A percentile compares a stretch with the other conserved stretches of the same genome.
phyloP scores from a whole-genome alignment of 2,888 invertebrate species.

The Koerneria pararmatus region DNA sequence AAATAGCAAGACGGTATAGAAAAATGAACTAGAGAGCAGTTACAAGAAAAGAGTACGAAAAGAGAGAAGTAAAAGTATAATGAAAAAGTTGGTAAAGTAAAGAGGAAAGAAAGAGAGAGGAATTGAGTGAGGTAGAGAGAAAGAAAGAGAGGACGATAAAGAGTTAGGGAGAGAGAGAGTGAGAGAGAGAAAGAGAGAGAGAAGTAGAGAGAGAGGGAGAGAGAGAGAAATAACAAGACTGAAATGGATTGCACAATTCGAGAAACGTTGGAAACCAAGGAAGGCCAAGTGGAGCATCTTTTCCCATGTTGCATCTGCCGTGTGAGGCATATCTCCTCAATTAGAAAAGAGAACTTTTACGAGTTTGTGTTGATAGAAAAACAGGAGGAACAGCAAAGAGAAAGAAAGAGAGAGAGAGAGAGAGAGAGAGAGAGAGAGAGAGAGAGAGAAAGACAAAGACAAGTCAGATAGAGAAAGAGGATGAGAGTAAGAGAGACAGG shows the following conservation, averaged over 20 bases:
- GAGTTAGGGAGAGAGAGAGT: not conserved
- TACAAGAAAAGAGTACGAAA: not conserved
- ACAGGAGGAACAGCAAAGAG: not conserved
- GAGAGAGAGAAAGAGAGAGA: not conserved
- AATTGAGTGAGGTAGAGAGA: not conserved
- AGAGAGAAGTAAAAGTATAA: not conserved
- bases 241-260: too few relatives aligned
- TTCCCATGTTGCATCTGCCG: too few relatives aligned
- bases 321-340: too few relatives aligned
- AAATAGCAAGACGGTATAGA: too few relatives aligned
- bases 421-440: not conserved
- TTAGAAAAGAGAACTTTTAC: too few relatives aligned
- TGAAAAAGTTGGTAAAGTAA: not conserved
- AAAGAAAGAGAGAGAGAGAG: not conserved
- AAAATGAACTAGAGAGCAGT: too few relatives aligned
- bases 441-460: not conserved
- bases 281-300: too few relatives aligned
- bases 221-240: too few relatives aligned
- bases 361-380: not conserved
- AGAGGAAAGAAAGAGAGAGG: not conserved
- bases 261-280: too few relatives aligned
- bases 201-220: not conserved
- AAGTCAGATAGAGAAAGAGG: not conserved
- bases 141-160: slow-evolving; percentile 1
- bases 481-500: not conserved